phyloP scores from a whole-genome alignment of 2,888 invertebrate genomes.

The Campoplex capitator region DNA sequence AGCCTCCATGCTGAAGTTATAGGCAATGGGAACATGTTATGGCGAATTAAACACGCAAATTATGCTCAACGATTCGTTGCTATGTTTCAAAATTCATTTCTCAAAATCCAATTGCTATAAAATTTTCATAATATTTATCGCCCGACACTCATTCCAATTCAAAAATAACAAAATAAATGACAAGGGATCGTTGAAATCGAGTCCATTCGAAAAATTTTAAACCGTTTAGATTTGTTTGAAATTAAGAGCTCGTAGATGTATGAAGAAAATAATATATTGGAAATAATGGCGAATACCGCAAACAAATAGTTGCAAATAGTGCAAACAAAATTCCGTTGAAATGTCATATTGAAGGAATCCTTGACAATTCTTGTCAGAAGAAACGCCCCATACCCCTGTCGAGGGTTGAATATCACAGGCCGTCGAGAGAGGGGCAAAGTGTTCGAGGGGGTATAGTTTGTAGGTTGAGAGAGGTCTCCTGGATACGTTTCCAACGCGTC shows the following conservation, averaged over 20 bases:
- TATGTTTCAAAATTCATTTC: not conserved
- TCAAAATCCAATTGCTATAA: too few species aligned
- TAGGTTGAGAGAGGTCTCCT: slow-evolving; percentile 66
- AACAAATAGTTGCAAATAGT: too few species aligned
- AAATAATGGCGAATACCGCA: not conserved
- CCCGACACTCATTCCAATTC: not conserved
- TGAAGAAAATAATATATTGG: not conserved
- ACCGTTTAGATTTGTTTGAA: too few species aligned
- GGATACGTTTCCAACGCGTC: slow-evolving; percentile 70
- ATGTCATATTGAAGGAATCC: not conserved
- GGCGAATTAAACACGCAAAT: too few species aligned
- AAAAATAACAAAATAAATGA: not conserved
- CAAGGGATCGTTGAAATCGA: too few species aligned
- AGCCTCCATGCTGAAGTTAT: too few species aligned
- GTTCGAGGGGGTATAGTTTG: slow-evolving; percentile 35
- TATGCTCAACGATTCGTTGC: not conserved
- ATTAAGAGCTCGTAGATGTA: too few species aligned
- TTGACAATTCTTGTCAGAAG: not conserved
- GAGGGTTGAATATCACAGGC: slow-evolving; percentile 82
- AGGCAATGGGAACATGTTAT: too few species aligned
- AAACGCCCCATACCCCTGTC: slow-evolving; percentile 73
- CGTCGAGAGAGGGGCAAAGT: not conserved
- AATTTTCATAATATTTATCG: not conserved
- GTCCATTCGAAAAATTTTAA: not conserved
- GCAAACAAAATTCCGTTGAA: not conserved